phyloP scores from a whole-genome alignment of 2,888 invertebrate genomes.

The Stenchaetothrips biformis region DNA sequence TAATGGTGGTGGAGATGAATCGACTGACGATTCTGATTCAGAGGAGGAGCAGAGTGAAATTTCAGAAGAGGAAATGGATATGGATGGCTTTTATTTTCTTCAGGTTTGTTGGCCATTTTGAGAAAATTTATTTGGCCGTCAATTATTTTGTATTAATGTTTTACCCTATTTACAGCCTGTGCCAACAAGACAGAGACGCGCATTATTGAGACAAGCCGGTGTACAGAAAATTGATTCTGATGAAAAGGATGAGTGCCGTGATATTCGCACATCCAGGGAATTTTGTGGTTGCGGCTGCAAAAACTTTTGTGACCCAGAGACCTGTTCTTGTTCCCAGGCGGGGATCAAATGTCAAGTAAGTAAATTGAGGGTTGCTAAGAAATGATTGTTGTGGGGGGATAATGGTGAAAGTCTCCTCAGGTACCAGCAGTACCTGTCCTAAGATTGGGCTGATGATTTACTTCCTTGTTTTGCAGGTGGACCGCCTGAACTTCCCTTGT shows the following conservation, averaged over 20 bases:
- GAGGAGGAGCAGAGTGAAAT: conserved; percentile 78
- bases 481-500: conserved; percentile 92
- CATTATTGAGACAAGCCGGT: conserved; percentile 84
- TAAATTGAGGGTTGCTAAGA: background rate
- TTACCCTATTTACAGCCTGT: conserved; percentile 63
- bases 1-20: conserved; percentile 28
- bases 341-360: conserved; percentile 90
- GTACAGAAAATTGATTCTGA: conserved; percentile 86
- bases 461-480: conserved; percentile 56
- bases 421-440: too few species aligned
- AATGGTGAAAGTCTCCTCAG: too few species aligned
- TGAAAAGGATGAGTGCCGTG: conserved; percentile 91
- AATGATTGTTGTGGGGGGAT: too few species aligned
- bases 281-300: conserved; percentile 91
- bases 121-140: conserved; percentile 3
- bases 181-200: conserved; percentile 82
- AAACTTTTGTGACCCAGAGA: conserved; percentile 91
- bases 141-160: conserved; percentile 26
- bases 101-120: conserved; percentile 40
- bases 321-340: conserved; percentile 88
- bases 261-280: conserved; percentile 86
- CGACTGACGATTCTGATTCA: conserved; percentile 75
- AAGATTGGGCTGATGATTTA: background rate
- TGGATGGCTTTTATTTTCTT: conserved; percentile 83
- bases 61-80: conserved; percentile 77